These are phyloP conservation scores for Eupithecia tripunctaria DNA, from an alignment of 2,888 invertebrate species.

Conservation along the genomic window DNA sequence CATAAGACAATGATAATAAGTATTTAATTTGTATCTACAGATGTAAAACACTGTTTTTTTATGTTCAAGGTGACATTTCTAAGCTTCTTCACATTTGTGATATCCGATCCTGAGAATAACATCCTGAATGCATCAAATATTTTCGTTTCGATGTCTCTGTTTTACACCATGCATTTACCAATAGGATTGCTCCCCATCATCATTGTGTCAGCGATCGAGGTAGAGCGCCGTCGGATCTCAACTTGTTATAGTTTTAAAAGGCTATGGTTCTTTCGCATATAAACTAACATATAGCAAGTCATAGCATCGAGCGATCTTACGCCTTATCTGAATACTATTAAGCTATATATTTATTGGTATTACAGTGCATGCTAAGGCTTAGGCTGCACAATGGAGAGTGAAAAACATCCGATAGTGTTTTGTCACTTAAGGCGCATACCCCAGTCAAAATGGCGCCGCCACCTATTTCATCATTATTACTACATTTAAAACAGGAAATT, in stretches of 20 bases:
- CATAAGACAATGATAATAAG: neutral
- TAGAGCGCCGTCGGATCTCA: constrained; percentile 70
- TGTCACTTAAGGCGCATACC: no score
- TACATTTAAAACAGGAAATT: no score
- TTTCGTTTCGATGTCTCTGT: constrained; percentile 94
- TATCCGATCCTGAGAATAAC: constrained; percentile 87
- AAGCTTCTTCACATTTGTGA: constrained; percentile 93
- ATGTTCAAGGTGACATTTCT: constrained; percentile 90
- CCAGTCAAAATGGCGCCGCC: no score
- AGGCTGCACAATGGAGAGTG: constrained; percentile 2
- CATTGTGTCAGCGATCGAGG: constrained; percentile 90
- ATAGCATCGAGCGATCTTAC: constrained; percentile 1
- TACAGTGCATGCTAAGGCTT: constrained; percentile 7
- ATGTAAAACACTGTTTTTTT: constrained; percentile 40
- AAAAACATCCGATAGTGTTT: neutral
- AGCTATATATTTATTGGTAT: neutral
- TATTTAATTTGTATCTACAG: neutral
- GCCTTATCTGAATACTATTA: constrained; percentile 4
- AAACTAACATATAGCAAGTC: constrained; percentile 56
- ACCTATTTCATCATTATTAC: no score
- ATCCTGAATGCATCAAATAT: constrained; percentile 91
- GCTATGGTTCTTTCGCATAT: constrained; percentile 71
- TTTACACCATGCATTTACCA: constrained; percentile 94
- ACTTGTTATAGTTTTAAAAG: constrained; percentile 46
- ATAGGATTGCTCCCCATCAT: constrained; percentile 92